These are phyloP conservation scores for Pseudolaguvia tuberculata DNA, from an alignment of 2,113 vertebrate genomes.

Conservation along the genomic window DNA sequence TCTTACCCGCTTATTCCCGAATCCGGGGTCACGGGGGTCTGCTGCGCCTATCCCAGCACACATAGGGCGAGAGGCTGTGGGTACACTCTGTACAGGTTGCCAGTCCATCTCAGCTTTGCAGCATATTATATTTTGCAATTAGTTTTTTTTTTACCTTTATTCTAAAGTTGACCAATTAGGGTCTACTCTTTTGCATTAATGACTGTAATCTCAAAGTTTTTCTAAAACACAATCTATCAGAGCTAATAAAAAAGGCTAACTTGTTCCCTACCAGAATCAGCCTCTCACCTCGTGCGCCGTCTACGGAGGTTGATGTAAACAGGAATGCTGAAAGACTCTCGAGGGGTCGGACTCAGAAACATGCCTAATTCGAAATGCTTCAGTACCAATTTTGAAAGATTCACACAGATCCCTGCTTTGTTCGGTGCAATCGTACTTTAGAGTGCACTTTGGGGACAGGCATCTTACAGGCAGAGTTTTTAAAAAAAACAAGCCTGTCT, in stretches of 20 bases:
- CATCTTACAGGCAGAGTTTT: constrained; percentile 34
- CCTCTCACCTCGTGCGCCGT: constrained; percentile 70
- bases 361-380: constrained; percentile 45
- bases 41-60: too few species aligned
- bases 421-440: not conserved
- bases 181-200: not conserved
- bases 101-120: too few species aligned
- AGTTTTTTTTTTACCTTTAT: too few species aligned
- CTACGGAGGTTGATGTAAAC: constrained; percentile 75
- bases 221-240: not conserved
- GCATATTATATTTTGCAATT: not conserved
- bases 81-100: too few species aligned
- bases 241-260: not conserved
- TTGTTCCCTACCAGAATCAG: constrained; percentile 16
- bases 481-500: constrained; percentile 52
- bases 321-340: constrained; percentile 72
- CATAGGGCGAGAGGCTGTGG: too few species aligned
- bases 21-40: too few species aligned
- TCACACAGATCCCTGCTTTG: not conserved
- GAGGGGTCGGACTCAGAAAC: constrained; percentile 62
- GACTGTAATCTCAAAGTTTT: not conserved
- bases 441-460: constrained; percentile 37
- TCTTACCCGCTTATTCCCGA: too few species aligned
- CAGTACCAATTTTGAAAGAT: constrained; percentile 15
- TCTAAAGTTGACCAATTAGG: not conserved